Conservation (phyloP, 2,888 invertebrate species). For the Dilophus febrilis region DNA sequence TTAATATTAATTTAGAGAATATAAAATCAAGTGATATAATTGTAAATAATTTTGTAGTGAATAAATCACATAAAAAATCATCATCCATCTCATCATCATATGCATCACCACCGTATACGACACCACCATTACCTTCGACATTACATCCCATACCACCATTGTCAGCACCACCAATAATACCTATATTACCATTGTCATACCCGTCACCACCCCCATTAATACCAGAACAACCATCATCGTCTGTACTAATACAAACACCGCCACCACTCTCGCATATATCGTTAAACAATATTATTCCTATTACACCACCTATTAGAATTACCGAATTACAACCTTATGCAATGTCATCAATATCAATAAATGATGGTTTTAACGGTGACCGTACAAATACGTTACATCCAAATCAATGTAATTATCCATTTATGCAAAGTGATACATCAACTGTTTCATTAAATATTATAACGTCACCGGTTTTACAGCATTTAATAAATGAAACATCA, state of each 20-base stretch:
- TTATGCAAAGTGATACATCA: conserved; percentile 24
- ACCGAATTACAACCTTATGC: too few relatives aligned
- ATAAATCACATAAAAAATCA: too few relatives aligned
- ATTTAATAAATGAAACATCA: conserved; percentile 19
- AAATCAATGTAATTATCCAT: conserved; percentile 11
- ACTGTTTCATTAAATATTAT: conserved; percentile 28
- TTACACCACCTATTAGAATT: too few relatives aligned
- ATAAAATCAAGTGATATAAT: conserved; percentile 1
- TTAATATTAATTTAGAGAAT: neutral
- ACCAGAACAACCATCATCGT: too few relatives aligned
- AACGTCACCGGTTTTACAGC: conserved; percentile 14
- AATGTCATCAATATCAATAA: conserved; percentile 13
- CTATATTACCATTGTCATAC: neutral
- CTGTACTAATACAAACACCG: too few relatives aligned
- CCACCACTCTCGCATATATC: too few relatives aligned
- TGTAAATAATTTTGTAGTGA: conserved; percentile 4
- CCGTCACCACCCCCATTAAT: too few relatives aligned
- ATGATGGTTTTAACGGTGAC: conserved; percentile 25
- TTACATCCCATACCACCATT: neutral
- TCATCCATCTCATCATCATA: too few relatives aligned
- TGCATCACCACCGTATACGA: too few relatives aligned
- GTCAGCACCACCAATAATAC: neutral
- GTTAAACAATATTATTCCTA: too few relatives aligned
- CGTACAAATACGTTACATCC: conserved; percentile 10
- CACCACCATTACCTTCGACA: neutral